Base-by-base conservation (phyloP, 2,797 vertebrate genomes). In the Spizella passerina region DNA sequence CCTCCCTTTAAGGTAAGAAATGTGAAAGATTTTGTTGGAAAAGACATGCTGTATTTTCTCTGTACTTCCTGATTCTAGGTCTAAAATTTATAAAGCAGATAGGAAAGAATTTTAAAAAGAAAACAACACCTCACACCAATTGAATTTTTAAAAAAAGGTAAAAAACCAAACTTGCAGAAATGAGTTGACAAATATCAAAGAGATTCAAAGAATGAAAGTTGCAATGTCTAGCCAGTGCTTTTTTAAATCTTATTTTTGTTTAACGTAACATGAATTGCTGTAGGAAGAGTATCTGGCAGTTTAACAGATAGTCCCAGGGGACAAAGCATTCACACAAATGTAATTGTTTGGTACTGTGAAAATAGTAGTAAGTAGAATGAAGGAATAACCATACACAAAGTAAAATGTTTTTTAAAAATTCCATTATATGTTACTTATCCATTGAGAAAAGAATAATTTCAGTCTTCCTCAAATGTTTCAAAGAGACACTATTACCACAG, bases 1-100 rank as follows among this genome's bases (percentile, higher is more conserved):
- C 95, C 96, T 99, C 43, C 99, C 99, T 8, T 96, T 99, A 96
- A 98, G 99, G 99, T 99, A 98, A 98, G 96, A 65, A 92, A 75
- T 5, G n/a, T 23, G 32, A 70, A 60, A 12, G 17, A 13, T 20
- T 53, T 75, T 65, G 6, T 61, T n/a, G 39, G 69, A 50, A 73
- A 64, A 8, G 3, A 41, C 10, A 55, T 6, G 2, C 16, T 68
- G 4, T 57, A 34, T 84, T 90, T 86, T 55, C 30, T 39, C n/a
- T 7, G 5, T 20, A 10, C 15, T 77, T 72, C 26, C 15, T 10
- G 5, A 53, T 87, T 49, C 21, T 64, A 49, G 2, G 8, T 70
- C n/a, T 90, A 18, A 77, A 52, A 17, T n/a, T 10, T 44, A 2
- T 29, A 72, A 57, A 19, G 46, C 4, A 57, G 19, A 22, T 8